Percentiles rank a stretch among this genome's conserved stretches.
These are phyloP conservation scores for Cyclina sinensis DNA, from an alignment of 1,140 invertebrate species.

Conservation along the genomic window DNA sequence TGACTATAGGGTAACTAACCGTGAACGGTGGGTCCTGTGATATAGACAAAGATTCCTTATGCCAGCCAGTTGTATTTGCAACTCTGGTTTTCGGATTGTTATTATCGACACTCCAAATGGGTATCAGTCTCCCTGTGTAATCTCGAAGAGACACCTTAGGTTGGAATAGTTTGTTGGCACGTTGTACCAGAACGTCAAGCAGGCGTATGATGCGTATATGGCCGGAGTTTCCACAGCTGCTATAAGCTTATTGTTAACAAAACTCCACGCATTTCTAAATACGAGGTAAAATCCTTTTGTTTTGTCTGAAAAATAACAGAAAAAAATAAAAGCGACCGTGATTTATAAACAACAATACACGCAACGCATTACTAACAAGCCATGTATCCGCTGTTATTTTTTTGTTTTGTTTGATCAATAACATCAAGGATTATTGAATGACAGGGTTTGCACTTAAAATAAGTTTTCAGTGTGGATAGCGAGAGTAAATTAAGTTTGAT, in stretches of 20 bases:
- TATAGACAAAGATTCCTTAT: neutral
- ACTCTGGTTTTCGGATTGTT: neutral
- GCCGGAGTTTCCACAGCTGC: neutral
- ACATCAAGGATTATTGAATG: too few species aligned
- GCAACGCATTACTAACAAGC: neutral
- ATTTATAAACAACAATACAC: neutral
- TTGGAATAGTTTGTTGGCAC: conserved; percentile 8
- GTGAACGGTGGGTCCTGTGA: conserved; percentile 13
- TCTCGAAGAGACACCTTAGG: conserved; percentile 17
- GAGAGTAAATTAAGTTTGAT: too few species aligned
- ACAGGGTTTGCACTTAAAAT: too few species aligned
- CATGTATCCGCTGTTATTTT: too few species aligned
- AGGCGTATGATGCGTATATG: conserved; percentile 1
- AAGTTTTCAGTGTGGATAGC: too few species aligned
- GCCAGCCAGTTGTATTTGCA: conserved; percentile 24
- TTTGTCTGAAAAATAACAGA: neutral
- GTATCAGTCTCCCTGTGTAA: neutral
- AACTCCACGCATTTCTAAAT: neutral
- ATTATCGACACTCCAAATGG: neutral
- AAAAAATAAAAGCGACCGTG: neutral
- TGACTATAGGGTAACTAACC: conserved; percentile 10
- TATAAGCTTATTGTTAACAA: neutral
- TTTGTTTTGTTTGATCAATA: too few species aligned
- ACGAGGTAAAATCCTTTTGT: neutral
- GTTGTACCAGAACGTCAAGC: conserved; percentile 46